A percentile compares a stretch with the other conserved stretches of the same genome.
phyloP scores from a whole-genome alignment of 1,140 invertebrate genomes.

The Homalodisca vitripennis region DNA sequence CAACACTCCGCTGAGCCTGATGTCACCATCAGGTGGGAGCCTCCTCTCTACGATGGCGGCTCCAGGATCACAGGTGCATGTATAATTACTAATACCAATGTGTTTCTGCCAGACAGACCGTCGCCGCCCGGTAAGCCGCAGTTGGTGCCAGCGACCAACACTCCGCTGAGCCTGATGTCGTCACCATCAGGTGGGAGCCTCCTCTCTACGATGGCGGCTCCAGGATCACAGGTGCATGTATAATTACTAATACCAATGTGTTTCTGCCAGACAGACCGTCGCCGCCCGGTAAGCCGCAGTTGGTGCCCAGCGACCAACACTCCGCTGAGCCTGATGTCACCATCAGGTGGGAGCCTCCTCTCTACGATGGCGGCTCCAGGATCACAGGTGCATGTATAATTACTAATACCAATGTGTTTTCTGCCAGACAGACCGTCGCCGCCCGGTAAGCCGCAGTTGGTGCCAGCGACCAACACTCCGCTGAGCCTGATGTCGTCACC shows the following conservation, averaged over 20 bases:
- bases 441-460: slow-evolving; percentile 74
- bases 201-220: slow-evolving; percentile 84
- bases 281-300: slow-evolving; percentile 72
- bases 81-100: too few relatives aligned
- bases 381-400: slow-evolving; percentile 77
- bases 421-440: slow-evolving; percentile 69
- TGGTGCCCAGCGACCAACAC: slow-evolving; percentile 63
- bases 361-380: slow-evolving; percentile 83
- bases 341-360: slow-evolving; percentile 79
- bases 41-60: slow-evolving; percentile 81
- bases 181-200: slow-evolving; percentile 81
- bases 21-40: slow-evolving; percentile 82
- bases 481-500: slow-evolving; percentile 79
- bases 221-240: slow-evolving; percentile 75
- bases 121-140: slow-evolving; percentile 74
- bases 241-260: too few relatives aligned
- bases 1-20: slow-evolving; percentile 66
- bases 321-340: slow-evolving; percentile 75
- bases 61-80: slow-evolving; percentile 79
- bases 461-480: slow-evolving; percentile 60
- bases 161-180: slow-evolving; percentile 72
- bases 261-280: slow-evolving; percentile 75
- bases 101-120: slow-evolving; percentile 77
- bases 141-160: slow-evolving; percentile 62
- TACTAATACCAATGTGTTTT: too few relatives aligned